Percentiles rank a stretch among this genome's conserved stretches.
These are phyloP conservation scores for Limnodromus scolopaceus DNA, from an alignment of 2,797 vertebrate species.

Conservation along the genomic window DNA sequence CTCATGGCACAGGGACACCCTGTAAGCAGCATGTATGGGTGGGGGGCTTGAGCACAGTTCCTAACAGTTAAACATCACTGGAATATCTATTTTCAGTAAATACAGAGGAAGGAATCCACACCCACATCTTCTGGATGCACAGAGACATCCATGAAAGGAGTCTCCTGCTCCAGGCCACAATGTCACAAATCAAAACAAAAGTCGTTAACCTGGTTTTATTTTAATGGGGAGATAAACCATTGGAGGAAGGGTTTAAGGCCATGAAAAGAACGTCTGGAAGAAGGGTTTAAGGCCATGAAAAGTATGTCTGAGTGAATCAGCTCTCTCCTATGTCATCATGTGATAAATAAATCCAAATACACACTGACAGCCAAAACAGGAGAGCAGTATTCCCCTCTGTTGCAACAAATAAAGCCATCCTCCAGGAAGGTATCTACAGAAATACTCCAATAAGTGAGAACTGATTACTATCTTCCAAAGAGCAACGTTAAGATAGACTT, in stretches of 20 bases:
- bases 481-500: background rate
- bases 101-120: background rate
- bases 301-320: background rate
- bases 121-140: background rate
- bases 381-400: background rate
- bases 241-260: background rate
- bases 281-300: background rate
- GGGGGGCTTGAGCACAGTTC: background rate
- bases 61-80: background rate
- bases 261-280: background rate
- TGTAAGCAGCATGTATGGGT: background rate
- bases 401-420: background rate
- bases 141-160: background rate
- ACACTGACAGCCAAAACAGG: background rate
- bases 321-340: background rate
- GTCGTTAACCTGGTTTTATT: background rate
- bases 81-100: background rate
- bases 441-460: background rate
- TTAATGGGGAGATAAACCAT: background rate
- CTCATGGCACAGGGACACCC: background rate
- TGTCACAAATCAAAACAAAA: conserved; percentile 29
- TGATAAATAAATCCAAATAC: conserved; percentile 10
- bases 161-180: background rate
- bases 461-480: background rate
- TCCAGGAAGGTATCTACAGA: background rate